Base-by-base conservation (phyloP, 2,888 invertebrate genomes). In the Drosophila gaucha region DNA sequence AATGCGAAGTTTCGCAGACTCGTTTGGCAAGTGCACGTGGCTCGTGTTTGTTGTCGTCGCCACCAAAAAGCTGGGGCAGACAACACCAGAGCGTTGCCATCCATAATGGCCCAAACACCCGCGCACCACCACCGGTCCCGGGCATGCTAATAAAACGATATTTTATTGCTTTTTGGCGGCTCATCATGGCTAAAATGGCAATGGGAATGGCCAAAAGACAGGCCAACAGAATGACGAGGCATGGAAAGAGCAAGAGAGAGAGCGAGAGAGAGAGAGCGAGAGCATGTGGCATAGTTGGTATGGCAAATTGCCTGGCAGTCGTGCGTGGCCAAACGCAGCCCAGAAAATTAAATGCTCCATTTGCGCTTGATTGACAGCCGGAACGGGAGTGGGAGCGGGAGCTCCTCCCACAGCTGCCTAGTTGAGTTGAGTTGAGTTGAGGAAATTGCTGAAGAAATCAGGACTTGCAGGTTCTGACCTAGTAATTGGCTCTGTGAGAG, bases 161-260 rank as follows among this genome's bases (percentile, higher is more conserved):
- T 89, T 89, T 90, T 90, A 89, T 86, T 88, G 88, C 84, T 80
- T 90, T 84, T 82, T 80, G 88, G 78, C 85, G 79, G 86, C 89
- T 89, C 90, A 89, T 89, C 89, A 85, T 73, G 87, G 80, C 76
- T 68, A 41, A 71, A 77, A 74, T 74, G 77, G 74, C 54, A 74
- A 55, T 68, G 31, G 47, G 35, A 58, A 54, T 55, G 49, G 36
- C 47, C 30, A 39, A 31, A 18, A 46, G 46, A 46, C 46, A 31
- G 46, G 20, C 46, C 14, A 26, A 10, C 30, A 46, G 28, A 3
- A 18, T 10, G 31, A 31, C 12, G 28, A 16, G 16, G 26, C 33
- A 30, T 14, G 24, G 10, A 0, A 22, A 8, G n/a, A 39, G 2
- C 1, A 12, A 6, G 38, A 5, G 12, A 38, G 18, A 18, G 33